Evolutionary conservation across 2,113 vertebrate species (phyloP).

Genomic region (Pogona vitticeps): DNA sequence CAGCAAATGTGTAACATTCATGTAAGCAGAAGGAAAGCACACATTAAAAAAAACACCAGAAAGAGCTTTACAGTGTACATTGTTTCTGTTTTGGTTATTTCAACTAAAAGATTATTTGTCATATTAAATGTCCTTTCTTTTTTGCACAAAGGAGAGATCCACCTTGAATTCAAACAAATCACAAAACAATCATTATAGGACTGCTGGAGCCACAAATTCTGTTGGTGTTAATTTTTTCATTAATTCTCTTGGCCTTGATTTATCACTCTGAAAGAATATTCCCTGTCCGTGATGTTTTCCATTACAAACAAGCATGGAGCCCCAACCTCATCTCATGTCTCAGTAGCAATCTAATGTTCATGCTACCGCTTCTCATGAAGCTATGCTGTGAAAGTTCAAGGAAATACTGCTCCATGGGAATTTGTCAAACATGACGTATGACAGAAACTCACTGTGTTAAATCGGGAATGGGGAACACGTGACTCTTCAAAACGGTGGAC

Average conservation of each 20-base stretch:
- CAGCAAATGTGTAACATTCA: conserved; percentile 16
- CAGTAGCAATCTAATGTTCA: background rate
- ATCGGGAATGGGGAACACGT: background rate
- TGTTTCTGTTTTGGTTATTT: conserved; percentile 39
- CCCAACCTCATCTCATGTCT: background rate
- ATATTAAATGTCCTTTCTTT: background rate
- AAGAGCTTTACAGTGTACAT: background rate
- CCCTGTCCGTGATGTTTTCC: background rate
- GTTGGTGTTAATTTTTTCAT: no score
- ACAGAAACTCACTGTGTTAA: no score
- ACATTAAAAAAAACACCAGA: conserved; percentile 24
- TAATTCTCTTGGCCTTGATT: background rate
- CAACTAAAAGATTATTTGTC: conserved; percentile 1
- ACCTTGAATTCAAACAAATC: background rate
- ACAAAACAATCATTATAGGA: conserved; percentile 1
- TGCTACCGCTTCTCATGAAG: background rate
- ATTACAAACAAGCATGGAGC: background rate
- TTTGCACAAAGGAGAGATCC: conserved; percentile 9
- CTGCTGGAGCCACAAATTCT: conserved; percentile 11
- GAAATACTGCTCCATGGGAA: background rate
- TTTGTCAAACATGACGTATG: no score
- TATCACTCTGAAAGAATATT: conserved; percentile 9
- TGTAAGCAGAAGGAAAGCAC: conserved; percentile 17
- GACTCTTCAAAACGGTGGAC: background rate
- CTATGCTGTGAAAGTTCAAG: background rate